These are phyloP conservation scores for Capreolus pygargus DNA, from an alignment of 2,113 vertebrate species.

Conservation along the genomic window DNA sequence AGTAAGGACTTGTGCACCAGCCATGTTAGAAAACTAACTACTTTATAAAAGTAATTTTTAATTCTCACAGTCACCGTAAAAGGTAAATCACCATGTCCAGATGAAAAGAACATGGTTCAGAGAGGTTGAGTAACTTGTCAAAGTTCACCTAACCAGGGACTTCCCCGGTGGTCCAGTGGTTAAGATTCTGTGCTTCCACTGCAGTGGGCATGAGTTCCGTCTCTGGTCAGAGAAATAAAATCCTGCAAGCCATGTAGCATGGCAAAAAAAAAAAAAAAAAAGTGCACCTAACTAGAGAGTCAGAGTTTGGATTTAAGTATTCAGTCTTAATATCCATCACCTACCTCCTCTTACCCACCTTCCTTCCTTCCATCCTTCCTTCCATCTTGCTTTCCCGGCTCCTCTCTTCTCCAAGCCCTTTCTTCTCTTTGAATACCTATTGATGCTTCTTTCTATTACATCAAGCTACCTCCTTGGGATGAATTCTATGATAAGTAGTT, in stretches of 20 bases:
- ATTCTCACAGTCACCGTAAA: background rate
- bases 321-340: background rate
- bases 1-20: background rate
- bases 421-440: constrained; percentile 40
- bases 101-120: background rate
- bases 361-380: background rate
- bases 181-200: background rate
- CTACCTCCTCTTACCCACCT: no score
- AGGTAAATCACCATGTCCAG: background rate
- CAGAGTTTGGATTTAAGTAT: background rate
- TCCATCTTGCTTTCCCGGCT: background rate
- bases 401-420: background rate
- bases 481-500: background rate
- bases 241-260: background rate
- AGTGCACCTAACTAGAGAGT: background rate
- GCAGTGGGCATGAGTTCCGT: background rate
- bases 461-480: background rate
- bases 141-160: background rate
- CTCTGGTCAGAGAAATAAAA: background rate
- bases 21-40: background rate
- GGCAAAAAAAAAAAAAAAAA: background rate
- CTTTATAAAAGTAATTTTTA: constrained; percentile 6
- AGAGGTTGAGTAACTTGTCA: background rate
- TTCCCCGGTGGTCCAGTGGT: background rate
- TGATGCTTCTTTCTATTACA: background rate